A percentile compares a stretch with the other conserved stretches of the same genome.
phyloP scores from a whole-genome alignment of 2,113 vertebrate genomes.

The Oceanodroma tethys region DNA sequence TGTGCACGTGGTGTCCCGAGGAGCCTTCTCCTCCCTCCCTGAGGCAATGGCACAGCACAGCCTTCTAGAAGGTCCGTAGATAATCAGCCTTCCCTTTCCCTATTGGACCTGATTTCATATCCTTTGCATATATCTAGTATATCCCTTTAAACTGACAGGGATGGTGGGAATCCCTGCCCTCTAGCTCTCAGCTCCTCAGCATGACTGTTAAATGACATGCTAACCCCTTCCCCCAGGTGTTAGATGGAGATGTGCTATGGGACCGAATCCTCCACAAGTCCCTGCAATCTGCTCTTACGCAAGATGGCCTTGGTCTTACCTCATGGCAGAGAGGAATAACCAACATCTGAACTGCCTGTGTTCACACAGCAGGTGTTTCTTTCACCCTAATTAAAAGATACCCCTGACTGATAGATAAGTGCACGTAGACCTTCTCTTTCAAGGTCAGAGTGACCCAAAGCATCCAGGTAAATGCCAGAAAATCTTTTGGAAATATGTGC shows the following conservation, averaged over 20 bases:
- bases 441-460: background rate
- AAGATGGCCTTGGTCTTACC: background rate
- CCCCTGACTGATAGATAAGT: background rate
- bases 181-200: background rate
- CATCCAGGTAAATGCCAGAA: background rate
- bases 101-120: background rate
- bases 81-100: background rate
- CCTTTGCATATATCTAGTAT: background rate
- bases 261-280: fast-evolving
- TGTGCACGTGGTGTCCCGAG: fast-evolving
- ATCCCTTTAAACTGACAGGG: background rate
- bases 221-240: background rate
- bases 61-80: background rate
- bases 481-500: background rate
- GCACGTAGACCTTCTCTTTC: background rate
- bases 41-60: background rate
- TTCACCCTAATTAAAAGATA: background rate
- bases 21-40: background rate
- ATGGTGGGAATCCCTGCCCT: background rate
- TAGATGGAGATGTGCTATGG: background rate
- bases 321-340: background rate
- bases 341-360: background rate
- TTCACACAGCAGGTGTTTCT: background rate
- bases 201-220: fast-evolving
- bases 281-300: fast-evolving